These are phyloP conservation scores for Helicorthomorpha holstii DNA, from an alignment of 1,140 invertebrate genomes.

Conservation along the genomic window DNA sequence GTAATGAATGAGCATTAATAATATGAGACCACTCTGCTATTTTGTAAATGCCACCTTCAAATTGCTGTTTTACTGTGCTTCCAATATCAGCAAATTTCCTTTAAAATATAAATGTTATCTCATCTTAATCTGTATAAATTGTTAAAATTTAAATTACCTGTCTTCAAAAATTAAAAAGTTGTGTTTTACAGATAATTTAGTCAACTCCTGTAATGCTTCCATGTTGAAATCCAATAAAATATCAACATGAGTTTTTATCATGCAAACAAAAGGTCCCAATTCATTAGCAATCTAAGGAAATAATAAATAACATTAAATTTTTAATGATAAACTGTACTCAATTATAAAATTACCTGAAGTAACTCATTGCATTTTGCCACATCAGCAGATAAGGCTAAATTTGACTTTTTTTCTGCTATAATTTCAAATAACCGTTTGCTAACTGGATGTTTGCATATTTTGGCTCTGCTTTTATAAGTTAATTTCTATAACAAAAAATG, in stretches of 20 bases:
- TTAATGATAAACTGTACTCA: no score
- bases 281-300: slow-evolving; percentile 17
- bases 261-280: slow-evolving; percentile 66
- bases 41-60: slow-evolving; percentile 50
- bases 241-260: slow-evolving; percentile 82
- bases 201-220: slow-evolving; percentile 42
- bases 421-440: slow-evolving; percentile 51
- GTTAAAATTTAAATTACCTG: slow-evolving; percentile 27
- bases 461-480: slow-evolving; percentile 8
- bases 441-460: slow-evolving; percentile 25
- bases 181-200: slow-evolving; percentile 46
- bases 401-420: slow-evolving; percentile 67
- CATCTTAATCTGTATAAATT: not conserved
- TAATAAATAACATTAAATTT: slow-evolving; percentile 4
- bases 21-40: slow-evolving; percentile 77
- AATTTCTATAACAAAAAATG: not conserved
- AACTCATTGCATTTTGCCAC: slow-evolving; percentile 36
- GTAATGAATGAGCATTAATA: slow-evolving; percentile 69
- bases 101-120: slow-evolving; percentile 9
- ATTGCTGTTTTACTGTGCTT: slow-evolving; percentile 71
- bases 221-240: slow-evolving; percentile 61
- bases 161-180: slow-evolving; percentile 92
- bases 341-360: slow-evolving; percentile 44
- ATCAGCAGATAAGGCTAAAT: slow-evolving; percentile 75
- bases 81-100: slow-evolving; percentile 96